phyloP scores from a whole-genome alignment of 2,797 vertebrate species.

The Esox masquinongy region DNA sequence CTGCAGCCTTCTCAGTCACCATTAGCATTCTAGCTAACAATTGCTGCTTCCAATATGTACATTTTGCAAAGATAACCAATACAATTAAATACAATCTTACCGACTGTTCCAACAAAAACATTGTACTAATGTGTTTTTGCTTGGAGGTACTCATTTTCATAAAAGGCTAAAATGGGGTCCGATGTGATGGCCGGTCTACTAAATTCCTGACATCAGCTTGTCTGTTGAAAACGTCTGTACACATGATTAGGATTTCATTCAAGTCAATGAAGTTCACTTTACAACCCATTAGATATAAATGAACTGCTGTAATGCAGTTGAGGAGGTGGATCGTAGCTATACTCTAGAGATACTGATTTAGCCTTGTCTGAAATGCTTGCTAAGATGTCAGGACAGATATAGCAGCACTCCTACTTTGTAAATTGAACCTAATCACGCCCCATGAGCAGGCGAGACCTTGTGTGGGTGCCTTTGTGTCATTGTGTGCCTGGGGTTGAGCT shows the following conservation, averaged over 20 bases:
- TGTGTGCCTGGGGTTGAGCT: not conserved
- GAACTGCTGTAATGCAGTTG: constrained; percentile 6
- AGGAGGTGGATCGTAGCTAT: not conserved
- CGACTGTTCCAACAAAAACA: too few relatives aligned
- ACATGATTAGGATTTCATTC: not conserved
- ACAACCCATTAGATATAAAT: not conserved
- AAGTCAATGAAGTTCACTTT: not conserved
- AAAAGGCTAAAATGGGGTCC: too few relatives aligned
- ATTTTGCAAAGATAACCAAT: too few relatives aligned
- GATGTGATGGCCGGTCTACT: too few relatives aligned
- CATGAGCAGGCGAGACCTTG: not conserved
- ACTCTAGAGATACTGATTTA: not conserved
- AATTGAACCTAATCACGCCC: not conserved
- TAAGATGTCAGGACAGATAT: not conserved
- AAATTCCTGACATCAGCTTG: too few relatives aligned
- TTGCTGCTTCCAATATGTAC: too few relatives aligned
- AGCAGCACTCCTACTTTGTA: not conserved
- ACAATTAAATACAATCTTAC: too few relatives aligned
- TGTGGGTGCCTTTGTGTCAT: not conserved
- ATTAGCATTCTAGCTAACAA: too few relatives aligned
- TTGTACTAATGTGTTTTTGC: too few relatives aligned
- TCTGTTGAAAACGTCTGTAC: too few relatives aligned
- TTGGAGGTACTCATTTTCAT: too few relatives aligned
- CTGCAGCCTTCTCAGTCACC: too few relatives aligned
- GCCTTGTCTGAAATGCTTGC: not conserved